Evolutionary conservation across 1,140 invertebrate species (phyloP).

Genomic region (Temnothorax longispinosus): DNA sequence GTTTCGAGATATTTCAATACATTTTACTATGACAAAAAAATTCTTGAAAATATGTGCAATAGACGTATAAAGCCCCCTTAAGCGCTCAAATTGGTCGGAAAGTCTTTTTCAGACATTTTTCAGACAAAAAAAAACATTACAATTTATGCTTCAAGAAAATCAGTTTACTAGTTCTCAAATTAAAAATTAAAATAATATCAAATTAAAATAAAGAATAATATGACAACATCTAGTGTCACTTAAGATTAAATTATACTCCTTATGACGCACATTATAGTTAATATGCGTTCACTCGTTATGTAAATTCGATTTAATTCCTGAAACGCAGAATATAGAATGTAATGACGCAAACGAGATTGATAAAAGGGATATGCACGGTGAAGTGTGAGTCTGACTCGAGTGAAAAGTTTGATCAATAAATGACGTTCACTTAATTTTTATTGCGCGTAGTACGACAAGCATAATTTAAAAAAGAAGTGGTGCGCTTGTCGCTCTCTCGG

Average conservation of each 20-base stretch:
- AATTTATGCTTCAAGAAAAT: not conserved
- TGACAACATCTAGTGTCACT: not conserved
- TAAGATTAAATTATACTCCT: not conserved
- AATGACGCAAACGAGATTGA: not conserved
- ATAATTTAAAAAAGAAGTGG: not conserved
- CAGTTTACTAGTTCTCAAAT: not conserved
- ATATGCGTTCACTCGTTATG: not conserved
- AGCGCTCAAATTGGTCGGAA: not conserved
- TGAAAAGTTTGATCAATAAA: slow-evolving; percentile 61
- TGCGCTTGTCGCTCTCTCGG: not conserved
- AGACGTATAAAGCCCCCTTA: too few relatives aligned
- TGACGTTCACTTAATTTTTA: slow-evolving; percentile 46
- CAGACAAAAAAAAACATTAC: not conserved
- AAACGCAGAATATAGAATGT: not conserved
- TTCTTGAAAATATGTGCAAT: too few relatives aligned
- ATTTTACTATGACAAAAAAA: too few relatives aligned
- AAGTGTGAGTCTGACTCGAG: slow-evolving; percentile 46
- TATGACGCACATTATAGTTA: not conserved
- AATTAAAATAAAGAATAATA: not conserved
- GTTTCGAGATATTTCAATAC: too few relatives aligned
- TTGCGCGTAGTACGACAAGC: slow-evolving; percentile 10
- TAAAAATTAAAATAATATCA: not conserved
- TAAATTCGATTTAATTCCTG: not conserved
- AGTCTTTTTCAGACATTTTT: not conserved
- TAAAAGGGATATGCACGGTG: slow-evolving; percentile 37